Conservation (phyloP, 2,888 invertebrate species). For the Mimachlamys varia region DNA sequence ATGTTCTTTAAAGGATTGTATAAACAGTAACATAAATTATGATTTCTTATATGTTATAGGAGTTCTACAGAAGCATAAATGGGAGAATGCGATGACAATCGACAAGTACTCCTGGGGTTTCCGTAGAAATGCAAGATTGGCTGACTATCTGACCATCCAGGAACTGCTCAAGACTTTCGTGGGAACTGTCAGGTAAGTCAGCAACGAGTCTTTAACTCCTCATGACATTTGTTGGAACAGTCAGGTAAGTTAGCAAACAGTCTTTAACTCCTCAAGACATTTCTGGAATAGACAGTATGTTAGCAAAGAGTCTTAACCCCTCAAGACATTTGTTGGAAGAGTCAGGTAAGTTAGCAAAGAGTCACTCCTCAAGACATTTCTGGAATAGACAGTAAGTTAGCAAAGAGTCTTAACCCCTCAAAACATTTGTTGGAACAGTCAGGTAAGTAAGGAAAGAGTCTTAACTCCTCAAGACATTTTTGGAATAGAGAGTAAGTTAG, state of each 20-base stretch:
- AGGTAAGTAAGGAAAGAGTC: too few relatives aligned
- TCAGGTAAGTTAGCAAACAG: conserved; percentile 65
- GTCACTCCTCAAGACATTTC: conserved; percentile 82
- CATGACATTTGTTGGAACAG: conserved; percentile 72
- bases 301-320: too few relatives aligned
- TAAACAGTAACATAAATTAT: too few relatives aligned
- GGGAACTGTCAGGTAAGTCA: conserved; percentile 75
- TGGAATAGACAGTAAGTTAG: too few relatives aligned
- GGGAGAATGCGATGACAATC: conserved; percentile 97
- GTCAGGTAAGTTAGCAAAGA: conserved; percentile 67
- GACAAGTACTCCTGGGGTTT: conserved; percentile 88
- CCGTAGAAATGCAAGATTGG: conserved; percentile 76
- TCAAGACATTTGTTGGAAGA: conserved; percentile 63
- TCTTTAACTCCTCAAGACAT: conserved; percentile 83
- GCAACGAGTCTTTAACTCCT: conserved; percentile 85
- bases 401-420: too few relatives aligned
- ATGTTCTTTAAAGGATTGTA: too few relatives aligned
- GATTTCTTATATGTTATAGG: conserved; percentile 82
- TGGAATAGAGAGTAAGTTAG: conserved; percentile 70
- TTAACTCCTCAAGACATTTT: conserved; percentile 83
- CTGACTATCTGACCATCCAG: conserved; percentile 70
- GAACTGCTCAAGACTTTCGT: conserved; percentile 83
- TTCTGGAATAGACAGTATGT: too few relatives aligned
- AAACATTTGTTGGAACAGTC: conserved; percentile 69
- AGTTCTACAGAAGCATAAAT: conserved; percentile 88